These are phyloP conservation scores for Temnothorax curvispinosus DNA, from an alignment of 1,140 invertebrate genomes.

Conservation along the genomic window DNA sequence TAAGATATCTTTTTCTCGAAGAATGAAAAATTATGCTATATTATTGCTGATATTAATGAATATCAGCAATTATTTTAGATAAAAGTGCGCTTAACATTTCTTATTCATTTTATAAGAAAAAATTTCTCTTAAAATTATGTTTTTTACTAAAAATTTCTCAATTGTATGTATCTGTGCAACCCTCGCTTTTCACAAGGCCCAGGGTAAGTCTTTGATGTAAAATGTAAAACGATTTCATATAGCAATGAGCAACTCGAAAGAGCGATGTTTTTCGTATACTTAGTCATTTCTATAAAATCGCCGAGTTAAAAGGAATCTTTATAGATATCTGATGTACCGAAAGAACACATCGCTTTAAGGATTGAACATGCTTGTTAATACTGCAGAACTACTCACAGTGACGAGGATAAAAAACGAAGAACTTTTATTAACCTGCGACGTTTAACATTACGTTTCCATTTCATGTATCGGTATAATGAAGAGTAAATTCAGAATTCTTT, in stretches of 20 bases:
- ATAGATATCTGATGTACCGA: neutral
- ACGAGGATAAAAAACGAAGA: slow-evolving; percentile 6
- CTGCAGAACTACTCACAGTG: neutral
- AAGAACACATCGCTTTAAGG: slow-evolving; percentile 10
- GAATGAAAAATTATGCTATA: neutral
- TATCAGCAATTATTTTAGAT: neutral
- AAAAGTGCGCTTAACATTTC: neutral
- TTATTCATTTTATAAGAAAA: neutral
- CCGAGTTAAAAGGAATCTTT: neutral
- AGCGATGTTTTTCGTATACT: neutral
- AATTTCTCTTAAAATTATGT: neutral
- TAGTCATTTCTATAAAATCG: slow-evolving; percentile 17
- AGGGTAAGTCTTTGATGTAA: slow-evolving; percentile 4
- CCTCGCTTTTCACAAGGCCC: neutral
- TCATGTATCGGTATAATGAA: slow-evolving; percentile 27
- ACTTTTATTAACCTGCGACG: slow-evolving; percentile 19
- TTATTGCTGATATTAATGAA: neutral
- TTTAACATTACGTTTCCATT: slow-evolving; percentile 43
- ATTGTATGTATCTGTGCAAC: neutral
- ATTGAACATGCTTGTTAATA: slow-evolving; percentile 34
- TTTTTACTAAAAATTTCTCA: neutral
- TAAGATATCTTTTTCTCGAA: neutral
- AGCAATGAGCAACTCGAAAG: neutral
- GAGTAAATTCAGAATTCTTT: slow-evolving; percentile 38
- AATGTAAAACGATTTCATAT: slow-evolving; percentile 29